These are phyloP conservation scores for Sphaerophoria rueppellii DNA, from an alignment of 2,888 invertebrate species.

Conservation along the genomic window DNA sequence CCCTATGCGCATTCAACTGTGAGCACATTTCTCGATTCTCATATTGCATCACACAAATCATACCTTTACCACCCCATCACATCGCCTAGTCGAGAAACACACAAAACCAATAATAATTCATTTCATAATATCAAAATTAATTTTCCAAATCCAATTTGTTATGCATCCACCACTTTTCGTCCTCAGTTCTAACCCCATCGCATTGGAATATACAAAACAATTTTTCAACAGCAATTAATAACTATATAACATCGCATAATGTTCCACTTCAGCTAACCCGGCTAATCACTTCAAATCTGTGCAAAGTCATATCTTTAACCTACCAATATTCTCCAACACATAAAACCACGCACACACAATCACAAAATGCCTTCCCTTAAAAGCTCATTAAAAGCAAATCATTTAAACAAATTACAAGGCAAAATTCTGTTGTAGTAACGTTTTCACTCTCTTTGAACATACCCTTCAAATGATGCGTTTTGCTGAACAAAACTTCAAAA, in stretches of 20 bases:
- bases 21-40: not conserved
- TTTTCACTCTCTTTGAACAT: slow-evolving; percentile 48
- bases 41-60: not conserved
- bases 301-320: slow-evolving; percentile 71
- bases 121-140: slow-evolving; percentile 73
- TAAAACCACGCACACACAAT: slow-evolving; percentile 37
- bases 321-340: slow-evolving; percentile 48
- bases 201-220: slow-evolving; percentile 33
- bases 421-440: slow-evolving; percentile 23
- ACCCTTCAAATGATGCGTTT: slow-evolving; percentile 30
- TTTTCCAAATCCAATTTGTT: slow-evolving; percentile 73
- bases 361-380: slow-evolving; percentile 33
- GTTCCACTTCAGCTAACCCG: slow-evolving; percentile 71
- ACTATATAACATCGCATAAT: slow-evolving; percentile 72
- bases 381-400: slow-evolving; percentile 72
- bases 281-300: slow-evolving; percentile 73
- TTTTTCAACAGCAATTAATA: slow-evolving; percentile 73
- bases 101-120: slow-evolving; percentile 67
- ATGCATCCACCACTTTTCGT: slow-evolving; percentile 62
- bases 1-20: too few species aligned
- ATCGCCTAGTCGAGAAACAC: not conserved
- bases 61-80: not conserved
- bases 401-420: slow-evolving; percentile 55
- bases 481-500: slow-evolving; percentile 52
- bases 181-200: slow-evolving; percentile 8